phyloP scores from a whole-genome alignment of 2,888 invertebrate species.

The Erebia palarica region DNA sequence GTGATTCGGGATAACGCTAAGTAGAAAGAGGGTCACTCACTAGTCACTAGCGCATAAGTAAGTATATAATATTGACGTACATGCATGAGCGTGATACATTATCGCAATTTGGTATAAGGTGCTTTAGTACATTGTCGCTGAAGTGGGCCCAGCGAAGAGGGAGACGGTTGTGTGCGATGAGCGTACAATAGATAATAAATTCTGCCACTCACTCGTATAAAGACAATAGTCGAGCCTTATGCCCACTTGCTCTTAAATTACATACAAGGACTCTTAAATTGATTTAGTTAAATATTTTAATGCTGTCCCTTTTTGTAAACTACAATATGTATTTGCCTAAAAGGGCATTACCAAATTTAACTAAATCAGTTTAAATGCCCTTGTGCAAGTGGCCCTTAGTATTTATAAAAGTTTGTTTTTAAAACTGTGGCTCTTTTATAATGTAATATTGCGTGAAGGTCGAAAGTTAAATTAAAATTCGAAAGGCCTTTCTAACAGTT shows the following conservation, averaged over 20 bases:
- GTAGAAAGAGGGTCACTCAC: constrained; percentile 15
- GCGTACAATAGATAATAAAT: no score
- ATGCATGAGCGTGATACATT: background rate
- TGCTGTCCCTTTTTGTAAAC: no score
- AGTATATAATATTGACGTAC: constrained; percentile 2
- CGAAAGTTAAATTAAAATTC: constrained; percentile 5
- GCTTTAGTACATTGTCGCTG: no score
- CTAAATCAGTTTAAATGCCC: background rate
- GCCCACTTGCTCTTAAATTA: no score
- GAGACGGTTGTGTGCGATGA: no score
- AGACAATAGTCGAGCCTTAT: no score
- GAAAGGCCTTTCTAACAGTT: constrained; percentile 8
- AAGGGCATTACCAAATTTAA: no score
- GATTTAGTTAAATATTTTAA: no score
- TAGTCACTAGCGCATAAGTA: background rate
- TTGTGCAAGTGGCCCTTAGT: background rate
- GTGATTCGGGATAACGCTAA: constrained; percentile 14
- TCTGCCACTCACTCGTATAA: no score
- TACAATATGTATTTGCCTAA: no score
- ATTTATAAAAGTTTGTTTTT: background rate
- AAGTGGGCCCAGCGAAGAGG: no score
- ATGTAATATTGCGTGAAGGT: constrained; percentile 5
- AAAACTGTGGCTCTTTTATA: constrained; percentile 8
- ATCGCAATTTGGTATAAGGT: background rate
- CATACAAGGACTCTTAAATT: no score